Conservation (phyloP, 2,888 invertebrate species). For the Xestia sexstrigata region DNA sequence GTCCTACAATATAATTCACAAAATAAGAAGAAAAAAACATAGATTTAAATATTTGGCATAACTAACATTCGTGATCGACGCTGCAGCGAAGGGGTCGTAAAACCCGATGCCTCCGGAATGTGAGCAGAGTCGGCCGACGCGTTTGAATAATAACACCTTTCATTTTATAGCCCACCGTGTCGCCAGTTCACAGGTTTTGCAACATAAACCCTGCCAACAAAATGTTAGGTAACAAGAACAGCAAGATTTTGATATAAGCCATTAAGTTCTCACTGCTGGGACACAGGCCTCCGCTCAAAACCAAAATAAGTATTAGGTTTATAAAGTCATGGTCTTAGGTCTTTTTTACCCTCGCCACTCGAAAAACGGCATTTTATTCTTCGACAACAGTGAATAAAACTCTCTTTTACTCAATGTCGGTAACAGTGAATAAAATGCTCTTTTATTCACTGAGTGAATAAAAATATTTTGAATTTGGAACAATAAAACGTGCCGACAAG, state of each 20-base stretch:
- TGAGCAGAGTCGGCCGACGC: slow-evolving; percentile 66
- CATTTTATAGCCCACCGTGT: slow-evolving; percentile 68
- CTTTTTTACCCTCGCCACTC: neutral
- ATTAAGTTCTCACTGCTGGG: neutral
- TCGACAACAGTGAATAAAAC: too few relatives aligned
- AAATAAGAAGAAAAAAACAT: neutral
- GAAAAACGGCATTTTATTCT: too few relatives aligned
- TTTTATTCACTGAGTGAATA: too few relatives aligned
- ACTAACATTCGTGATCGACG: slow-evolving; percentile 67
- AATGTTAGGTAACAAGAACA: slow-evolving; percentile 45
- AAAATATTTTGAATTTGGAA: too few relatives aligned
- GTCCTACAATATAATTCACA: neutral
- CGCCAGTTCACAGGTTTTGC: slow-evolving; percentile 52
- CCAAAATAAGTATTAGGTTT: neutral
- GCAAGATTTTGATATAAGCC: slow-evolving; percentile 6
- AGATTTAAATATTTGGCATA: slow-evolving; percentile 2
- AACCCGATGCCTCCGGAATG: slow-evolving; percentile 73
- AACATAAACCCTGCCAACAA: slow-evolving; percentile 50
- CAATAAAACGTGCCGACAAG: too few relatives aligned
- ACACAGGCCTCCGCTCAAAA: neutral
- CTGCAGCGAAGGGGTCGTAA: slow-evolving; percentile 72
- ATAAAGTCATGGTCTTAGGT: neutral
- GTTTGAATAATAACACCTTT: slow-evolving; percentile 72
- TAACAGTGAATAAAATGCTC: too few relatives aligned
- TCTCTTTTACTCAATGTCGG: too few relatives aligned